Conservation (phyloP, 2,113 vertebrate species). For the Coreoperca whiteheadi region DNA sequence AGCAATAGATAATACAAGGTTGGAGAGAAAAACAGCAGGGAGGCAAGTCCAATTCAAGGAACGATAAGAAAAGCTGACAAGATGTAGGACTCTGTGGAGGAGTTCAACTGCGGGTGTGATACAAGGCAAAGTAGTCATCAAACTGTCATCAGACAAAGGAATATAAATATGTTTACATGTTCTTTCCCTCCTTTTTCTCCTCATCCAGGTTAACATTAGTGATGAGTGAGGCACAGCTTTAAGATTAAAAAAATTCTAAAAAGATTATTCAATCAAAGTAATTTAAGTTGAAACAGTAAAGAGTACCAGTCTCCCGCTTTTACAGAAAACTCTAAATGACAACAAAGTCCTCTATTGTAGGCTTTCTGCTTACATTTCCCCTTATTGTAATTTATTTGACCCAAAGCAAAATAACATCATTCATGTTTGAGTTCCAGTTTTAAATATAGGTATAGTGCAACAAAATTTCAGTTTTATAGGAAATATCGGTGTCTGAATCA, state of each 20-base stretch:
- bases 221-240: conserved; percentile 1
- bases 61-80: conserved; percentile 42
- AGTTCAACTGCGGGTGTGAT: conserved; percentile 29
- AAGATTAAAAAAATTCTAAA: background rate
- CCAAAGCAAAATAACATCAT: background rate
- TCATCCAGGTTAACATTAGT: conserved; percentile 15
- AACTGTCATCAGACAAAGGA: conserved; percentile 27
- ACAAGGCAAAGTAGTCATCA: conserved; percentile 41
- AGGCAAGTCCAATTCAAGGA: conserved; percentile 11
- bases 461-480: background rate
- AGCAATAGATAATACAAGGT: conserved; percentile 53
- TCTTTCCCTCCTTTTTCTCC: background rate
- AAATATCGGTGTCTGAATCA: background rate
- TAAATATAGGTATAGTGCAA: background rate
- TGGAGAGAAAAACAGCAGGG: conserved; percentile 25
- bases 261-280: background rate
- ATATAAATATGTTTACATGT: conserved; percentile 6
- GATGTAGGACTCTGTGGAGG: conserved; percentile 38
- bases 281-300: background rate
- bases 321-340: background rate
- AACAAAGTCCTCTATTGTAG: conserved; percentile 2
- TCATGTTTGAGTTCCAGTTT: background rate
- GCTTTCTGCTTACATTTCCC: background rate
- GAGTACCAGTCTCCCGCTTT: background rate
- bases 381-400: background rate